Base-by-base conservation (phyloP, 1,140 invertebrate genomes). In the Eumaeus atala region DNA sequence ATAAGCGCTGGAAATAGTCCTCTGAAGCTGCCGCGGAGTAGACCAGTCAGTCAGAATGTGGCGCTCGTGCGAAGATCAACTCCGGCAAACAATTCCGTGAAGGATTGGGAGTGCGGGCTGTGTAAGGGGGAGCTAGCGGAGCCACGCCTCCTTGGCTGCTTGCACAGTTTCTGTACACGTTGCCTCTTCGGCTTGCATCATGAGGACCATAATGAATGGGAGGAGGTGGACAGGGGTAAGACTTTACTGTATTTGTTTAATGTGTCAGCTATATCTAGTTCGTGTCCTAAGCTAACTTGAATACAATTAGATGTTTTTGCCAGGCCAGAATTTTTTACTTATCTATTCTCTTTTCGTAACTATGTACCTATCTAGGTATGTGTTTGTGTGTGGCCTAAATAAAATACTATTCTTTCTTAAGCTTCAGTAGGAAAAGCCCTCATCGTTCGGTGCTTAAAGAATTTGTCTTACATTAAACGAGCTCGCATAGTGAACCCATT, bases 161-260 rank as follows among this genome's bases (percentile, higher is more conserved):
- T 91, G 10, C 90, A 91, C 67, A 90, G 88, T 18, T 90, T 90
- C 72, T 91, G 90, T 63, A 88, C 89, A 12, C 72, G 81, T 37
- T 91, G 90, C 62, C 79, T 90, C 9, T 81, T 87, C 51, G 69
- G 70, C 3, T 52, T 88, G 21, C 77, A 75, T 10, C 75, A 77
- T 58, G 78, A 79, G 74, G 70, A 77, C 62, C 72, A 84, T 47
- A 54, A 84, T 40, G 68, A 69, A 48, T 84, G 85, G 74, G 83
- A 72, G 50, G 72, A 78, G 55, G 66, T 84, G 9, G 81, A 87
- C 51, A 77, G 66, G 57, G 62, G 62, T 64, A 60, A 42, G 14
- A 16, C 28, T 37, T 38, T 38, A n/a, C n/a, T 48, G 14, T 42
- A n/a, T 16, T 42, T 42, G 9, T 42, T 11, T 42, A n/a, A 42